Evolutionary conservation across 2,113 vertebrate genomes (phyloP).

Genomic region (Etheostoma cragini): DNA sequence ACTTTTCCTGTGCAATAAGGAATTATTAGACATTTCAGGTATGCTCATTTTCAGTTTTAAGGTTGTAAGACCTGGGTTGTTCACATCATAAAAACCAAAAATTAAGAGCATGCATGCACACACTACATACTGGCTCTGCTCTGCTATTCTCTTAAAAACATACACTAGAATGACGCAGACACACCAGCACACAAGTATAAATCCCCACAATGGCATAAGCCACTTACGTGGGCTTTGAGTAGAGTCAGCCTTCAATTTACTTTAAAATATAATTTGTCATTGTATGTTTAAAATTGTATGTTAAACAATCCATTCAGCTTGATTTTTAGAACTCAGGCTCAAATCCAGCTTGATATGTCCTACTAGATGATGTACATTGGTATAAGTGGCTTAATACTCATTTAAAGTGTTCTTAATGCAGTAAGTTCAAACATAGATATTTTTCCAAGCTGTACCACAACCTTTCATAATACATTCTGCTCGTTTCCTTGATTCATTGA

Average conservation of each 20-base stretch:
- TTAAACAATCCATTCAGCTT: not conserved
- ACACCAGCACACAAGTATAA: too few species aligned
- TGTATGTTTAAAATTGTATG: not conserved
- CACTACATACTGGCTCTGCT: too few species aligned
- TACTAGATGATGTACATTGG: not conserved
- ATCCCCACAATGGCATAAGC: too few species aligned
- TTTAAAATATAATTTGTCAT: not conserved
- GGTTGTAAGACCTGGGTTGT: not conserved
- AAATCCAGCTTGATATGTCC: slow-evolving; percentile 10
- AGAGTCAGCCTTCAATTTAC: too few species aligned
- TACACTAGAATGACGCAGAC: too few species aligned
- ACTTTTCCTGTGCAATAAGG: not conserved
- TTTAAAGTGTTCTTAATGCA: slow-evolving; percentile 12
- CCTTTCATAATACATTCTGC: slow-evolving; percentile 2
- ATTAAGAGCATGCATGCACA: too few species aligned
- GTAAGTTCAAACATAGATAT: slow-evolving; percentile 2
- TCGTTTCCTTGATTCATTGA: slow-evolving; percentile 6
- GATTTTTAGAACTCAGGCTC: not conserved
- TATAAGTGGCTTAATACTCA: not conserved
- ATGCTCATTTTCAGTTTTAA: not conserved
- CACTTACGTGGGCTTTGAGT: too few species aligned
- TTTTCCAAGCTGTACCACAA: slow-evolving; percentile 2
- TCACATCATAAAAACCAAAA: too few species aligned
- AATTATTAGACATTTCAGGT: not conserved
- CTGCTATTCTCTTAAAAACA: too few species aligned